A percentile compares a stretch with the other conserved stretches of the same genome.
These are phyloP conservation scores for Zonitis immaculata DNA, from an alignment of 2,888 invertebrate species.

Conservation along the genomic window DNA sequence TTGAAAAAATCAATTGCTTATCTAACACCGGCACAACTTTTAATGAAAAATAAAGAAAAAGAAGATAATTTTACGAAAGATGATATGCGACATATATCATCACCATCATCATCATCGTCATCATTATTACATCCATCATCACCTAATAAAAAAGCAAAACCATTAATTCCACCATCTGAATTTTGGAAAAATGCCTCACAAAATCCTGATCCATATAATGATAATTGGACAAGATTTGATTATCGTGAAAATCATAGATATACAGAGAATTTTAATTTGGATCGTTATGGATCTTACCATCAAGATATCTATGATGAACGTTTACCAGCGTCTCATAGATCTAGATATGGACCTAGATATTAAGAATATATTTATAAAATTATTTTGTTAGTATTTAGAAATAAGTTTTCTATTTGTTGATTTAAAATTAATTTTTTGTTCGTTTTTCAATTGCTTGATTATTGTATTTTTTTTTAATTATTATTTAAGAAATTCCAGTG, in stretches of 20 bases:
- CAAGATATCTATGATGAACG: background rate
- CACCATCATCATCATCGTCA: background rate
- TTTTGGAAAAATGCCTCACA: background rate
- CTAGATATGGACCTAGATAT: background rate
- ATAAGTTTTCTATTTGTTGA: too few relatives aligned
- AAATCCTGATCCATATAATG: background rate
- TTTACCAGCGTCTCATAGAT: background rate
- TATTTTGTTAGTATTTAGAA: too few relatives aligned
- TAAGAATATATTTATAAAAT: background rate
- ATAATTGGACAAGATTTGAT: background rate
- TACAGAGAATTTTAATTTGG: background rate
- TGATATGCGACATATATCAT: background rate
- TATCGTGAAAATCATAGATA: background rate
- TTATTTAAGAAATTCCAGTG: too few relatives aligned
- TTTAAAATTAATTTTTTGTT: too few relatives aligned
- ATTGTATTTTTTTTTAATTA: too few relatives aligned
- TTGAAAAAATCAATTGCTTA: constrained; percentile 41
- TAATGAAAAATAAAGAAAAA: constrained; percentile 29
- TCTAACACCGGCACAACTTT: constrained; percentile 45
- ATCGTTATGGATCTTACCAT: background rate
- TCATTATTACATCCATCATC: background rate
- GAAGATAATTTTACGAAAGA: background rate
- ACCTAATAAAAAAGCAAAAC: constrained; percentile 1
- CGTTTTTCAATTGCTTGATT: too few relatives aligned
- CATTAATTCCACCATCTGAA: background rate